Evolutionary conservation across 2,888 invertebrate genomes (phyloP).

Genomic region (Raillietiella orientalis): DNA sequence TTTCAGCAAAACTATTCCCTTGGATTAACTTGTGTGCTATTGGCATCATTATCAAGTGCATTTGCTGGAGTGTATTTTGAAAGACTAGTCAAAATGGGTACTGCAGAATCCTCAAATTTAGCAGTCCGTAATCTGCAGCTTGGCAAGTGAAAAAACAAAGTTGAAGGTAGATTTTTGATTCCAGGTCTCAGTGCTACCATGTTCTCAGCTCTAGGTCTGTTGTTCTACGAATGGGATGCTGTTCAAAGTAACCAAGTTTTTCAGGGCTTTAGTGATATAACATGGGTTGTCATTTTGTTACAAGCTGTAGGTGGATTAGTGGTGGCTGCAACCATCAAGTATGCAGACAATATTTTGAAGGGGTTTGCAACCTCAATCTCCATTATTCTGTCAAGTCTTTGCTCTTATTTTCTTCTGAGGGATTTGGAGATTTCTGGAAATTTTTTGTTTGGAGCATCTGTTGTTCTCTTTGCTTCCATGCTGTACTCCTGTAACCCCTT

Average conservation of each 20-base stretch:
- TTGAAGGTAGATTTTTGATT: no score
- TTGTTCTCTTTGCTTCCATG: background rate
- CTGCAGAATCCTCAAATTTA: constrained; percentile 12
- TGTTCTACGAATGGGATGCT: constrained; percentile 12
- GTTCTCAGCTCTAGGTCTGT: constrained; percentile 13
- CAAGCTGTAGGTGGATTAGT: constrained; percentile 19
- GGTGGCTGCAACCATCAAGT: constrained; percentile 19
- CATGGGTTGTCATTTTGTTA: constrained; percentile 16
- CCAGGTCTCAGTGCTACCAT: constrained; percentile 15
- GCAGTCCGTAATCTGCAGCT: constrained; percentile 18
- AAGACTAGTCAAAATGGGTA: constrained; percentile 16
- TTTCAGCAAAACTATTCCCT: no score
- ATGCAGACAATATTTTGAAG: constrained; percentile 21
- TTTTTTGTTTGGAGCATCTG: constrained; percentile 5
- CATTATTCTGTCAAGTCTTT: constrained; percentile 16
- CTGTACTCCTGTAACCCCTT: no score
- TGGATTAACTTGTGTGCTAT: constrained; percentile 15
- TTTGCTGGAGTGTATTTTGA: constrained; percentile 21
- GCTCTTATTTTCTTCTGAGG: constrained; percentile 15
- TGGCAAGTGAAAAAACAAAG: no score
- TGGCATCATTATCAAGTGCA: constrained; percentile 17
- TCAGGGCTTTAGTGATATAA: constrained; percentile 15
- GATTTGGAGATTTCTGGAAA: constrained; percentile 12
- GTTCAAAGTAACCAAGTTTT: constrained; percentile 16
- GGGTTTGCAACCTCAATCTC: constrained; percentile 20